A percentile compares a stretch with the other conserved stretches of the same genome.
Conservation (phyloP, 1,140 invertebrate genomes). For the Lycorma delicatula region DNA sequence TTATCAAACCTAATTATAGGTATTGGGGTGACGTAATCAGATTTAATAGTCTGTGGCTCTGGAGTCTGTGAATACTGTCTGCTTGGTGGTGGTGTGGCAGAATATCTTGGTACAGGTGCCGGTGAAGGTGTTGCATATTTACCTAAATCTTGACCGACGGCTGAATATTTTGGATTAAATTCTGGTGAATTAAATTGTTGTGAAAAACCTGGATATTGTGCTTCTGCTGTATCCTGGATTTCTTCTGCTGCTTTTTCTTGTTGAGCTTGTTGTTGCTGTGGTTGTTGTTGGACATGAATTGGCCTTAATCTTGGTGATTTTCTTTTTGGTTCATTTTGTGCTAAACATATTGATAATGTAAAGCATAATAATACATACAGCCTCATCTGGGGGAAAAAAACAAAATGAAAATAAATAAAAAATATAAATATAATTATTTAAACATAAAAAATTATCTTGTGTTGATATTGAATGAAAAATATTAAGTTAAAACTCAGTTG, state of each 20-base stretch:
- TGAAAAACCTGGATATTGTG: background rate
- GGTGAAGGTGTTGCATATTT: slow-evolving; percentile 4
- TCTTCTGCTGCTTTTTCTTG: background rate
- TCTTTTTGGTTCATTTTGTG: background rate
- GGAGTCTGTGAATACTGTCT: background rate
- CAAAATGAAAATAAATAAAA: too few relatives aligned
- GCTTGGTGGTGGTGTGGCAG: slow-evolving; percentile 3
- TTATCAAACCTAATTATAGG: slow-evolving; percentile 24
- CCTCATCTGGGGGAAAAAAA: too few relatives aligned
- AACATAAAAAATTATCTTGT: too few relatives aligned
- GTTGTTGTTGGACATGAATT: background rate
- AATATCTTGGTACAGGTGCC: slow-evolving; percentile 6
- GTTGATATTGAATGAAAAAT: too few relatives aligned
- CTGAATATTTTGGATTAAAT: background rate
- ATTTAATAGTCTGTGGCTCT: background rate
- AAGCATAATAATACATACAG: too few relatives aligned
- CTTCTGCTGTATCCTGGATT: background rate
- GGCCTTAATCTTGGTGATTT: background rate
- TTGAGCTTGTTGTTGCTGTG: background rate
- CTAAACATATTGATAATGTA: too few relatives aligned
- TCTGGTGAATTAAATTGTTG: background rate
- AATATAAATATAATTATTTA: too few relatives aligned
- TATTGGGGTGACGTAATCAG: slow-evolving; percentile 16
- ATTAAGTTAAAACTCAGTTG: too few relatives aligned
- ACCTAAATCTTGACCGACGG: background rate